Percentiles rank a stretch among this genome's conserved stretches.
These are phyloP conservation scores for Drosophila punjabiensis DNA, from an alignment of 1,140 invertebrate genomes.

Conservation along the genomic window DNA sequence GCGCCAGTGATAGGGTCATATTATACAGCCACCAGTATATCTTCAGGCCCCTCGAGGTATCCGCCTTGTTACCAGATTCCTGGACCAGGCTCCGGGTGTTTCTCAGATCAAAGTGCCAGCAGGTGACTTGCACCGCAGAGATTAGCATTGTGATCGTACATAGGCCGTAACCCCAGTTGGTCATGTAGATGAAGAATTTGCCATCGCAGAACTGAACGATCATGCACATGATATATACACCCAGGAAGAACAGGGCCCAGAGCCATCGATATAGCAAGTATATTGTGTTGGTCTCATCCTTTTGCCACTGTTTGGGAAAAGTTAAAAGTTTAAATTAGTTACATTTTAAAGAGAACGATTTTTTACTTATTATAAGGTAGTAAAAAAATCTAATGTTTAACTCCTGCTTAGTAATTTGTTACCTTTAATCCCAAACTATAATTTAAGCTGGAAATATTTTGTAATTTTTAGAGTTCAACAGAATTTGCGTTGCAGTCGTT, in stretches of 20 bases:
- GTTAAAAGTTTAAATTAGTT: not conserved
- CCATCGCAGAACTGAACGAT: slow-evolving; percentile 85
- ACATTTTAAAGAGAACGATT: not conserved
- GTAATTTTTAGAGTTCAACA: not conserved
- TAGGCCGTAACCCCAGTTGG: slow-evolving; percentile 90
- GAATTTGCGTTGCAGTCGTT: not conserved
- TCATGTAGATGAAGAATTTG: slow-evolving; percentile 89
- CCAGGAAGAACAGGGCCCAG: slow-evolving; percentile 86
- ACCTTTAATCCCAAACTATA: too few species aligned
- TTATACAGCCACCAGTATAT: slow-evolving; percentile 88
- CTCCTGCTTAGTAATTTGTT: not conserved
- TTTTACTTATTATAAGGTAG: not conserved
- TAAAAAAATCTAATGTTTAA: not conserved
- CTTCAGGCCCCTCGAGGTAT: slow-evolving; percentile 60
- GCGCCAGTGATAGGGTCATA: slow-evolving; percentile 86
- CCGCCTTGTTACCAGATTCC: slow-evolving; percentile 60
- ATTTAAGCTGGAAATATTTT: not conserved
- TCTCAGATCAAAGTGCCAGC: slow-evolving; percentile 73
- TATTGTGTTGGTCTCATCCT: slow-evolving; percentile 70
- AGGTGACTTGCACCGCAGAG: slow-evolving; percentile 72
- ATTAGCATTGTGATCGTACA: slow-evolving; percentile 83
- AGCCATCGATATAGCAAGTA: slow-evolving; percentile 88
- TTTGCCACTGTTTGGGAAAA: slow-evolving; percentile 86
- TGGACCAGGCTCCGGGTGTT: slow-evolving; percentile 59
- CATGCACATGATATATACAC: slow-evolving; percentile 86